Evolutionary conservation across 2,797 vertebrate species (phyloP).

Genomic region (Gadopsis bispinosus): DNA sequence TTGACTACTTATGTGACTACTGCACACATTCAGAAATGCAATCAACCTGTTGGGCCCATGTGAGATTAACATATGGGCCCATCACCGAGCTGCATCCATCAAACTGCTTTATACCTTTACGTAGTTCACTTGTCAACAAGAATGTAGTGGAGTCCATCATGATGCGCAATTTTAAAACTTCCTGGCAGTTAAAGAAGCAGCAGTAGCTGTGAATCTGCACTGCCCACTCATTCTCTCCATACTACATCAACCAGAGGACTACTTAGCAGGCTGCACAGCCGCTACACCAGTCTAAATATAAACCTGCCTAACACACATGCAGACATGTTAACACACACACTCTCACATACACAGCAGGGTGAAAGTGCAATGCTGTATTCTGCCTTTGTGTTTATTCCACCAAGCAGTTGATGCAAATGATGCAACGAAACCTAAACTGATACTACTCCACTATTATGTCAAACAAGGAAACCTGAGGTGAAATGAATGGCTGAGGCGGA

Average conservation of each 20-base stretch:
- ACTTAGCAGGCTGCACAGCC: background rate
- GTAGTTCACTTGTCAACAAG: background rate
- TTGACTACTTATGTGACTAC: too few relatives aligned
- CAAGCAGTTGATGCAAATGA: background rate
- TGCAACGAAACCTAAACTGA: background rate
- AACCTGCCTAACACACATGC: background rate
- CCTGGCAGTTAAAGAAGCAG: background rate
- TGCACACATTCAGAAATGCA: too few relatives aligned
- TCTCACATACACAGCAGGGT: background rate
- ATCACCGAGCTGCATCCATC: background rate
- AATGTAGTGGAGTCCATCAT: background rate
- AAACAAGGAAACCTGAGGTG: too few relatives aligned
- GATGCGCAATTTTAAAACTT: background rate
- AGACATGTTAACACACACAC: background rate
- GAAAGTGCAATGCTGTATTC: background rate
- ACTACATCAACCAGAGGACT: background rate
- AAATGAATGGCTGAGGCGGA: too few relatives aligned
- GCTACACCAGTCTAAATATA: slow-evolving; percentile 8
- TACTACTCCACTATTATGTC: background rate
- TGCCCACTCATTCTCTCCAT: background rate
- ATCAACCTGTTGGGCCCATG: too few relatives aligned
- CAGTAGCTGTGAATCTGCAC: background rate
- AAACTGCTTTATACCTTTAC: background rate
- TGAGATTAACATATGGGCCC: too few relatives aligned
- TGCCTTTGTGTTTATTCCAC: background rate